A percentile compares a stretch with the other conserved stretches of the same genome.
Conservation (phyloP, 2,888 invertebrate species). For the Dusona sp. region DNA sequence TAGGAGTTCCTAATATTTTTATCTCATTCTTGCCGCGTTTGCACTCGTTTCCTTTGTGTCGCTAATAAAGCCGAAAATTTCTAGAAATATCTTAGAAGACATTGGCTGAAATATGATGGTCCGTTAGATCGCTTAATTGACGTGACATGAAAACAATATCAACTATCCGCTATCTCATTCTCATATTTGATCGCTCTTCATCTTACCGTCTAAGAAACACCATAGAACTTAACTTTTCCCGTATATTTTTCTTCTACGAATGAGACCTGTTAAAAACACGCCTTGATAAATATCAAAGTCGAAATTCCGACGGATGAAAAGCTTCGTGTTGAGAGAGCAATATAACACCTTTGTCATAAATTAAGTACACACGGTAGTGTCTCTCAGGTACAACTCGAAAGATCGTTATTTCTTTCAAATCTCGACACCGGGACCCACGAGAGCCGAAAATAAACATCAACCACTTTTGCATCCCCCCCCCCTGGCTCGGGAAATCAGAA, state of each 20-base stretch:
- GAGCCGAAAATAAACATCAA: conserved; percentile 28
- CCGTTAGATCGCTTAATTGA: neutral
- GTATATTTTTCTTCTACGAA: neutral
- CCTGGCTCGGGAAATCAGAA: neutral
- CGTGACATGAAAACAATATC: conserved; percentile 1
- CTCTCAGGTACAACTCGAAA: neutral
- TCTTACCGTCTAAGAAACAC: neutral
- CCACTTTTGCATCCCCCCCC: neutral
- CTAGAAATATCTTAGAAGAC: neutral
- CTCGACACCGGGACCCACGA: neutral
- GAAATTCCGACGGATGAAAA: neutral
- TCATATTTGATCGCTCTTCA: neutral
- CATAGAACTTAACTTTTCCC: neutral
- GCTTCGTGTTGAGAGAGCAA: neutral
- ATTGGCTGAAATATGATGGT: neutral
- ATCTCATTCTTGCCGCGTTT: neutral
- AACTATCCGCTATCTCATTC: neutral
- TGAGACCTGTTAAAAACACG: conserved; percentile 2
- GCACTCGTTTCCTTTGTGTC: neutral
- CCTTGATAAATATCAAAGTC: conserved; percentile 8
- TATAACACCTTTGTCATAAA: conserved; percentile 19
- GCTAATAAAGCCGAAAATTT: neutral
- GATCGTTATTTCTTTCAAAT: conserved; percentile 2
- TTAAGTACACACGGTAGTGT: conserved; percentile 22
- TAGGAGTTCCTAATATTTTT: neutral